Base-by-base conservation (phyloP, 2,888 invertebrate species). In the Erebia palarica region DNA sequence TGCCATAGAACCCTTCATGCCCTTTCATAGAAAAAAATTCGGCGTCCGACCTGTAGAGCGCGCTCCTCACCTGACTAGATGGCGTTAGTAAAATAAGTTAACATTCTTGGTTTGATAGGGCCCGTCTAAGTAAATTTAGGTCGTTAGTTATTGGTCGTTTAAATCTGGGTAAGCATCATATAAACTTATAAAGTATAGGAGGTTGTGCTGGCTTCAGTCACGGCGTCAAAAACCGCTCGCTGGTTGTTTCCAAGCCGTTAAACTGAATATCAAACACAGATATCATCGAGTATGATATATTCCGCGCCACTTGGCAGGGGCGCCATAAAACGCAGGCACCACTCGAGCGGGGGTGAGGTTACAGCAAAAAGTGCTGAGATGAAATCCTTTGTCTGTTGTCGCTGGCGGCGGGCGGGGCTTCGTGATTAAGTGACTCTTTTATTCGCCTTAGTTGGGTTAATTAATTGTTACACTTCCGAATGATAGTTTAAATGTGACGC, bases 181-280 rank as follows among this genome's bases (percentile, higher is more conserved):
- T 21, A 21, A 1, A 21, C 3, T 1, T 2, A 4, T 36, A 36
- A 36, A 36, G 36, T 36, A 49, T 5, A 49, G 49, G 14, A 13
- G 11, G 10, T 47, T 11, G 3, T 14, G 3, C 14, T 14, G 14
- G 14, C 4, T 13, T 49, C 5, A 51, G 14, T 51, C 51, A 14
- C 8, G n/a, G 51, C 51, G 51, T n/a, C 51, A n/a, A 51, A 51
- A n/a, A n/a, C 51, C 51, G 7, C 51, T 51, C 27, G 3, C 21
- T 27, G 27, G 51, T 73, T 78, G 75, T 81, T 84, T 83, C 81
- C 80, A 76, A 75, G 76, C 82, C 79, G 82, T 86, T 85, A 83
- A 82, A 75, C 80, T 77, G 79, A 78, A 78, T 80, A 84, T 85
- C 83, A 84, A 82, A 81, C 79, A 79, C 86, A 85, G 83, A 73